Evolutionary conservation across 1,140 invertebrate genomes (phyloP).

Genomic region (Drosophila orosa): DNA sequence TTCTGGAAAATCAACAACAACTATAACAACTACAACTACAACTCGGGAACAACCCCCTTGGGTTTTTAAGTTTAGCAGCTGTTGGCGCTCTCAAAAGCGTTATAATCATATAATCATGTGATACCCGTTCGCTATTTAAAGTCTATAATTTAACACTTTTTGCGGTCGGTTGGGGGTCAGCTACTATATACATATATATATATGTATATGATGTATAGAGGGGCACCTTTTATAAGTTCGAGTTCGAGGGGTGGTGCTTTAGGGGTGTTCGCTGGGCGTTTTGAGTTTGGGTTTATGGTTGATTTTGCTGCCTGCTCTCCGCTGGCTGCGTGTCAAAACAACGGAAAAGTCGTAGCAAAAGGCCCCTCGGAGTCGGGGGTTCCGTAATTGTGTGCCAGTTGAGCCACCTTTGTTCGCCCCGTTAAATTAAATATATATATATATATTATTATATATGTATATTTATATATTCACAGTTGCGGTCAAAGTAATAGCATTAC

Average conservation of each 20-base stretch:
- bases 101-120: constrained; percentile 54
- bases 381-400: constrained; percentile 24
- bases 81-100: constrained; percentile 49
- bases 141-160: constrained; percentile 81
- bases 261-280: constrained; percentile 20
- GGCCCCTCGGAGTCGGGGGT: constrained; percentile 12
- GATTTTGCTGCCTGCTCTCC: constrained; percentile 27
- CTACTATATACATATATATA: neutral
- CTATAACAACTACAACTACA: neutral
- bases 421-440: constrained; percentile 15
- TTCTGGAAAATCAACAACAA: neutral
- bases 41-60: constrained; percentile 2
- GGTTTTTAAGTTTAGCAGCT: constrained; percentile 27
- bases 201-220: neutral
- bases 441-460: constrained; percentile 25
- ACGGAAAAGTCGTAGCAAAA: constrained; percentile 62
- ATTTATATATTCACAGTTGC: constrained; percentile 27
- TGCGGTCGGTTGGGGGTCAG: constrained; percentile 50
- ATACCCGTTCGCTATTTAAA: constrained; percentile 40
- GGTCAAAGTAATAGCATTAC: neutral
- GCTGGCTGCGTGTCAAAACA: constrained; percentile 83
- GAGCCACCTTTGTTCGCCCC: constrained; percentile 24
- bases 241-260: constrained; percentile 21
- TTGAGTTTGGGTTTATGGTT: constrained; percentile 22
- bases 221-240: constrained; percentile 24